Conservation (phyloP, 2,797 vertebrate species). For the Emys orbicularis region DNA sequence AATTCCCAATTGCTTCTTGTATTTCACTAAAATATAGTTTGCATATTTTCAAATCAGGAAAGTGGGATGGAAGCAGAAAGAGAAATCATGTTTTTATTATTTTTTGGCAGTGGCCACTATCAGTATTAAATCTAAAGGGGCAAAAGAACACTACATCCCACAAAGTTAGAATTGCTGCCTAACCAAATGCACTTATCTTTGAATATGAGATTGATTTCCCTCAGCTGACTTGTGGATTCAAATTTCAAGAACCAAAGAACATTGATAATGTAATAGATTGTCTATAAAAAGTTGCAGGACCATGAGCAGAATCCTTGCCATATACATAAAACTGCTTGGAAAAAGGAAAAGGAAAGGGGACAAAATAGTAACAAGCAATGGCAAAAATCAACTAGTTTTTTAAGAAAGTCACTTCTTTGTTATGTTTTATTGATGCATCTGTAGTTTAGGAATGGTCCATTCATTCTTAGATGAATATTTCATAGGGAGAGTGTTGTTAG, state of each 20-base stretch:
- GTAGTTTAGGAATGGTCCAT: neutral
- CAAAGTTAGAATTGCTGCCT: conserved; percentile 39
- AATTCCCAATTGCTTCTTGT: conserved; percentile 29
- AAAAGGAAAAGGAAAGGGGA: neutral
- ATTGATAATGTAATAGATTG: conserved; percentile 43
- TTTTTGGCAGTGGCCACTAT: conserved; percentile 36
- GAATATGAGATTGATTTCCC: conserved; percentile 38
- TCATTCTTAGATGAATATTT: neutral
- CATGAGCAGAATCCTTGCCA: conserved; percentile 36
- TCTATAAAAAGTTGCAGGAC: conserved; percentile 37
- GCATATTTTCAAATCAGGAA: conserved; percentile 7
- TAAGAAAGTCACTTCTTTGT: neutral
- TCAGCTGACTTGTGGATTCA: conserved; percentile 52
- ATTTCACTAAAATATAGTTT: conserved; percentile 20
- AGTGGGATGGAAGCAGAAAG: conserved; percentile 5
- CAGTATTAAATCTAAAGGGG: conserved; percentile 46
- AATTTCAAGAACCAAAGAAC: conserved; percentile 57
- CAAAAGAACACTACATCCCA: conserved; percentile 24
- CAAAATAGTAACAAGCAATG: neutral
- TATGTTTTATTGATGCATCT: neutral
- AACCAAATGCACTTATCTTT: conserved; percentile 44
- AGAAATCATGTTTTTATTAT: neutral
- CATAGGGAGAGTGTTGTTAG: neutral
- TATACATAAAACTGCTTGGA: conserved; percentile 7
- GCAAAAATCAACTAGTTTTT: neutral